Evolutionary conservation across 2,797 vertebrate genomes (phyloP), one percentile per base, ranked within the genome.

Genomic region (Chrysocyon brachyurus): DNA sequence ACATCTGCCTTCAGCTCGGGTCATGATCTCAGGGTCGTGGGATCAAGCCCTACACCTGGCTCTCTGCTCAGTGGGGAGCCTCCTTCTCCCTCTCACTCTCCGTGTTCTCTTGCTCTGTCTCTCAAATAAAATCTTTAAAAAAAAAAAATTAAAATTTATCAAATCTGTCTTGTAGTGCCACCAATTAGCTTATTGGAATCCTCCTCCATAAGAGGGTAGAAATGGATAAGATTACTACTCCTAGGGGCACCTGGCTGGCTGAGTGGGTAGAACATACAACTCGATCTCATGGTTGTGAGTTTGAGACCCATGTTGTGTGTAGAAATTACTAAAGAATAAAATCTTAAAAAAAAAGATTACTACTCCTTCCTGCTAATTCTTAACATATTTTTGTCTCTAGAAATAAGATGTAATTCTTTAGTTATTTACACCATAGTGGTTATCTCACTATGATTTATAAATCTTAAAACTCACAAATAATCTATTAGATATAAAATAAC

Each of bases 111-210:
- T 46, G 40, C 40, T 46, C 40, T 46, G 40, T 46, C 40, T 46
- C 40, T 46, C 40, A 46, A 46, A 46, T 46, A 46, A 46, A 46
- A 46, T 46, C 6, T 46, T 46, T 6, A 40, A 40, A 40, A 46
- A 46, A 46, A 46, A 6, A 46, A 46, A 46, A 46, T 46, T 46
- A 87, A 90, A 95, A 36, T 93, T 97, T 98, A 98, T 97, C 93
- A 96, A 94, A 96, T 93, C 54, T 89, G 91, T 91, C 95, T 93
- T 83, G 21, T 5, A 95, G 36, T 95, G 82, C 84, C 91, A 95
- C 3, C 56, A 91, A 72, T 9, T 36, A 24, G 28, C 88, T 84
- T 94, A n/a, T n/a, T n/a, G n/a, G n/a, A 93, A 87, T 91, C 89
- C 24, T 92, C 93, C 85, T 96, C 26, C 36, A 81, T 31, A 96